Evolutionary conservation across 1,140 invertebrate genomes (phyloP).

Genomic region (Oedothorax gibbosus): DNA sequence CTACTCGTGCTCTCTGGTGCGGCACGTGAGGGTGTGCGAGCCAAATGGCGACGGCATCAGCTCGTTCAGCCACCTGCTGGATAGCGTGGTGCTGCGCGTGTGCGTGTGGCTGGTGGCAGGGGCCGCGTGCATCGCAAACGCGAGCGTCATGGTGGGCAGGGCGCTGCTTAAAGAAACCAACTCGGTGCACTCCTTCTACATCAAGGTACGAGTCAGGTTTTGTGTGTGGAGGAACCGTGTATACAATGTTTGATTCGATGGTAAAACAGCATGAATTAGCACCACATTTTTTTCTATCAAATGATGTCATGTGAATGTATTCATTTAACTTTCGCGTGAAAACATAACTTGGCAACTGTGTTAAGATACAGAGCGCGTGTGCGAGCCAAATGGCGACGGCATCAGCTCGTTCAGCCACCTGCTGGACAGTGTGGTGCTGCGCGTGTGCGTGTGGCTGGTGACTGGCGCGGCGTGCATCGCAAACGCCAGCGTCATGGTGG

Average conservation of each 20-base stretch:
- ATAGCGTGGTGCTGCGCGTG: slow-evolving; percentile 73
- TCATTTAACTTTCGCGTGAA: too few relatives aligned
- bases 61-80: slow-evolving; percentile 75
- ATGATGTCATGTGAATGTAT: too few relatives aligned
- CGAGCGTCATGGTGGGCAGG: slow-evolving; percentile 75
- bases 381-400: slow-evolving; percentile 77
- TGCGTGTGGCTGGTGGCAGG: slow-evolving; percentile 79
- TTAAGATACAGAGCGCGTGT: slow-evolving; percentile 71
- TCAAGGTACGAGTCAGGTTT: slow-evolving; percentile 25
- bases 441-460: slow-evolving; percentile 78
- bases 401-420: slow-evolving; percentile 75
- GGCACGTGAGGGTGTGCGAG: slow-evolving; percentile 74
- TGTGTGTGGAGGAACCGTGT: too few relatives aligned
- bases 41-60: slow-evolving; percentile 78
- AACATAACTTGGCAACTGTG: too few relatives aligned
- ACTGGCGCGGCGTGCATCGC: slow-evolving; percentile 75
- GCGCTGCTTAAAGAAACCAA: slow-evolving; percentile 71
- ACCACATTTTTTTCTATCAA: too few relatives aligned
- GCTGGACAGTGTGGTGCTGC: slow-evolving; percentile 73
- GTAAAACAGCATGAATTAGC: too few relatives aligned
- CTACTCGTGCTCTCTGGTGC: slow-evolving; percentile 76
- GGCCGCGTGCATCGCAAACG: slow-evolving; percentile 76
- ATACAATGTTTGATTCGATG: too few relatives aligned
- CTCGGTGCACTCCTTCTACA: slow-evolving; percentile 64
- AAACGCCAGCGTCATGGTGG: slow-evolving; percentile 75